A percentile compares a stretch with the other conserved stretches of the same genome.
Evolutionary conservation across 2,888 invertebrate species (phyloP).

Genomic region (Drosophila fulvimacula): DNA sequence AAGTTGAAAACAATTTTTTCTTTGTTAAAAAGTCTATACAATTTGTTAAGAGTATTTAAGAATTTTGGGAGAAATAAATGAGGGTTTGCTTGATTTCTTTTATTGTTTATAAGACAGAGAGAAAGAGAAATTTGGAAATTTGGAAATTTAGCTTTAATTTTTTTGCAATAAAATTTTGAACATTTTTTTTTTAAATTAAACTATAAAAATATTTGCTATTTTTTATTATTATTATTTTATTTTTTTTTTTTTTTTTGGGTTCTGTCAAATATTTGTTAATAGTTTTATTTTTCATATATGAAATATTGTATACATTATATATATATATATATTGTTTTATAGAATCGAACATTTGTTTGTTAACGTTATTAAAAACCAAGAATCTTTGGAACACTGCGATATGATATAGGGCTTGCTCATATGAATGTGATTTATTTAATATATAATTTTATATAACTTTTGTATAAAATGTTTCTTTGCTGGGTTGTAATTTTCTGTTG

Average conservation of each 20-base stretch:
- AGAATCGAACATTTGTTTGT: constrained; percentile 20
- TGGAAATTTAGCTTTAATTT: constrained; percentile 48
- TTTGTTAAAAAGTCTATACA: constrained; percentile 51
- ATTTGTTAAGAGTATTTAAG: constrained; percentile 43
- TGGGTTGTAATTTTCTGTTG: constrained; percentile 50
- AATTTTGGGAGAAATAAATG: constrained; percentile 25
- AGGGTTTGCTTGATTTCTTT: constrained; percentile 5
- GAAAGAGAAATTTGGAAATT: constrained; percentile 5
- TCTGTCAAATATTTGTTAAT: constrained; percentile 41
- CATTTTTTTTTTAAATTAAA: constrained; percentile 41
- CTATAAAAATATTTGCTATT: constrained; percentile 29
- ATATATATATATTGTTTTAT: constrained; percentile 22
- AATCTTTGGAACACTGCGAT: constrained; percentile 40
- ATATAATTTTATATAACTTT: constrained; percentile 33
- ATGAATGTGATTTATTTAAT: constrained; percentile 55
- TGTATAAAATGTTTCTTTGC: constrained; percentile 77
- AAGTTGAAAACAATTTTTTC: constrained; percentile 42
- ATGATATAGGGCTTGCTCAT: constrained; percentile 25
- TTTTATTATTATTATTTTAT: too few relatives aligned
- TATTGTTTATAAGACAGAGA: constrained; percentile 42
- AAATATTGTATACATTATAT: constrained; percentile 49
- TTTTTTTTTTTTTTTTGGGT: constrained; percentile 11
- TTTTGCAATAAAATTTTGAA: constrained; percentile 41
- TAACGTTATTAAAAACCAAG: constrained; percentile 35
- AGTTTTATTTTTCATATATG: constrained; percentile 55